Percentiles rank a stretch among this genome's conserved stretches.
Conservation (phyloP, 2,888 invertebrate species). For the Hecatera dysodea region DNA sequence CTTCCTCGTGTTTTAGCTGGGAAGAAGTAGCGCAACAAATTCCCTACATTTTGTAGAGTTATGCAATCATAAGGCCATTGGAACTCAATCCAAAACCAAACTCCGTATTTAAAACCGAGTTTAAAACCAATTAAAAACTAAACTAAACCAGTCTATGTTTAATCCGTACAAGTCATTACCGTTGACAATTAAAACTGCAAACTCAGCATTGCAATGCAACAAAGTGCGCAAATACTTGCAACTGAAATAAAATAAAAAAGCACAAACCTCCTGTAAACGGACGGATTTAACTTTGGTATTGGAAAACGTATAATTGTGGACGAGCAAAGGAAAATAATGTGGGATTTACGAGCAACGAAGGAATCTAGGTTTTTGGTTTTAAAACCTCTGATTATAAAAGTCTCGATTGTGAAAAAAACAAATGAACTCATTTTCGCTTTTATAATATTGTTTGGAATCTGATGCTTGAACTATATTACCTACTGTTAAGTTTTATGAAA, state of each 20-base stretch:
- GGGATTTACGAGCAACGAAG: slow-evolving; percentile 4
- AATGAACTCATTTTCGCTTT: too few relatives aligned
- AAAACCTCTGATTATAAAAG: background rate
- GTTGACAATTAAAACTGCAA: slow-evolving; percentile 40
- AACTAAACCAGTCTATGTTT: slow-evolving; percentile 1
- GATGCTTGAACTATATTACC: too few relatives aligned
- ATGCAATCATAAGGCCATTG: too few relatives aligned
- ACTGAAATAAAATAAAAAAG: slow-evolving; percentile 24
- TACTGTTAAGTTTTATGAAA: too few relatives aligned
- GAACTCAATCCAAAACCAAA: too few relatives aligned
- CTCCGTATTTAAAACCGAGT: too few relatives aligned
- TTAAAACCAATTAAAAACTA: slow-evolving; percentile 1
- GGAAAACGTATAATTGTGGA: slow-evolving; percentile 46
- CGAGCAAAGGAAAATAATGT: slow-evolving; percentile 36
- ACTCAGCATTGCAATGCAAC: slow-evolving; percentile 27
- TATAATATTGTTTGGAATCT: too few relatives aligned
- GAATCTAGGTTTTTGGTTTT: slow-evolving; percentile 4
- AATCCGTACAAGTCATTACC: slow-evolving; percentile 28
- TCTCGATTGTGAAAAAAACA: too few relatives aligned
- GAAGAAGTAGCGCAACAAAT: too few relatives aligned
- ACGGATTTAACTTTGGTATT: slow-evolving; percentile 36
- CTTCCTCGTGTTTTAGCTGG: too few relatives aligned
- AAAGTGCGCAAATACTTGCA: slow-evolving; percentile 31
- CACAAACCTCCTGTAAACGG: background rate
- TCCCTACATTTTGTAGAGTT: too few relatives aligned